A percentile compares a stretch with the other conserved stretches of the same genome.
Evolutionary conservation across 2,113 vertebrate genomes (phyloP).

Genomic region (Elachura formosa): DNA sequence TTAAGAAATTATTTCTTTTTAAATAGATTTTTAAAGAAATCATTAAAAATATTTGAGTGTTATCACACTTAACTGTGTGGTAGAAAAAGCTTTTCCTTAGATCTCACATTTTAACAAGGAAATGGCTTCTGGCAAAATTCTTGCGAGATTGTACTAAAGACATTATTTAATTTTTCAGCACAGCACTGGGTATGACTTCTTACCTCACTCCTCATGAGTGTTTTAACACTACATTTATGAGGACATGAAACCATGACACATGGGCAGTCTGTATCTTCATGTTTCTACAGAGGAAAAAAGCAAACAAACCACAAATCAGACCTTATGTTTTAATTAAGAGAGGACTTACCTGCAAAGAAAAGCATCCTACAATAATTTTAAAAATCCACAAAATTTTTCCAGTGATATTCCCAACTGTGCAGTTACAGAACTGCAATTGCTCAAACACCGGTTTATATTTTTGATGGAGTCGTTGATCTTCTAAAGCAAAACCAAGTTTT

Average conservation of each 20-base stretch:
- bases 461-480: neutral
- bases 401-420: neutral
- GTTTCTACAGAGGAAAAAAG: slow-evolving; percentile 80
- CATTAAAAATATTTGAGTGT: neutral
- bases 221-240: slow-evolving; percentile 88
- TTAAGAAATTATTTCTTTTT: neutral
- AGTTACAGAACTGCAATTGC: neutral
- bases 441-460: neutral
- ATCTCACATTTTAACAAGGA: neutral
- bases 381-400: neutral
- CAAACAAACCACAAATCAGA: slow-evolving; percentile 24
- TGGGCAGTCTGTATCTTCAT: slow-evolving; percentile 93
- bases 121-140: slow-evolving; percentile 27
- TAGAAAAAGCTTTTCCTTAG: slow-evolving; percentile 28
- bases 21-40: neutral
- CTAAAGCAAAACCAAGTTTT: neutral
- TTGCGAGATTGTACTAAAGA: neutral
- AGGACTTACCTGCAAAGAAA: neutral
- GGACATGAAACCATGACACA: slow-evolving; percentile 91
- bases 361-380: neutral
- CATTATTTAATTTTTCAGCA: neutral
- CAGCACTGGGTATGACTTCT: slow-evolving; percentile 32
- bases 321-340: neutral
- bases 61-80: slow-evolving; percentile 44
- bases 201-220: slow-evolving; percentile 93